Conservation (phyloP, 2,113 vertebrate species). For the Phycodurus eques region DNA sequence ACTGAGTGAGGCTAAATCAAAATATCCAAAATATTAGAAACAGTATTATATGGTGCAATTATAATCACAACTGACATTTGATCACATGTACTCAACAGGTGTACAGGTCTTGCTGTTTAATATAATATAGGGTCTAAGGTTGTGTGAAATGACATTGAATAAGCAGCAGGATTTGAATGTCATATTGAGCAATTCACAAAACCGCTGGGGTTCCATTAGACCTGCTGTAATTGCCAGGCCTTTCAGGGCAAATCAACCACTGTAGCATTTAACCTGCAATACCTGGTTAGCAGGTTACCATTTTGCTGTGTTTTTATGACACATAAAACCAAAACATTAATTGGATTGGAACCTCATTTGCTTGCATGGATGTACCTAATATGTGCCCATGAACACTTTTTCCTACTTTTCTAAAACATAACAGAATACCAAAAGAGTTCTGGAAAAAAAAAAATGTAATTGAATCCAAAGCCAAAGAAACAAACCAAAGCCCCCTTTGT, state of each 20-base stretch:
- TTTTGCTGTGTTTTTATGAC: background rate
- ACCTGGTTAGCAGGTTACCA: background rate
- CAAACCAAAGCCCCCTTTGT: conserved; percentile 5
- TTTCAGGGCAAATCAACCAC: background rate
- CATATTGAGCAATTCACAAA: background rate
- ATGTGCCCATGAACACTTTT: background rate
- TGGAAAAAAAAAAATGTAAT: background rate
- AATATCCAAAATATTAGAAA: too few species aligned
- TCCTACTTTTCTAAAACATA: background rate
- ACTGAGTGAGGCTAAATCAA: too few species aligned
- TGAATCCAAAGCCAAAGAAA: background rate
- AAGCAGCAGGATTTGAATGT: background rate
- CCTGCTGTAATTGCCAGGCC: background rate
- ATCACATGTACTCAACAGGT: too few species aligned
- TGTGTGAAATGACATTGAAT: background rate
- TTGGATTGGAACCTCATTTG: background rate
- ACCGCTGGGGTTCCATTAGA: background rate
- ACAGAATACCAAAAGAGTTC: background rate
- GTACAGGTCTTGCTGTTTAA: background rate
- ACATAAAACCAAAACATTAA: background rate
- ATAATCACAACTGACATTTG: too few species aligned
- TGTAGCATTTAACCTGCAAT: background rate
- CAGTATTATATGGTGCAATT: too few species aligned
- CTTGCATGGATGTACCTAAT: background rate
- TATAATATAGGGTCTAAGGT: background rate